Base-by-base conservation (phyloP, 1,140 invertebrate species). In the Odontomachus brunneus region DNA sequence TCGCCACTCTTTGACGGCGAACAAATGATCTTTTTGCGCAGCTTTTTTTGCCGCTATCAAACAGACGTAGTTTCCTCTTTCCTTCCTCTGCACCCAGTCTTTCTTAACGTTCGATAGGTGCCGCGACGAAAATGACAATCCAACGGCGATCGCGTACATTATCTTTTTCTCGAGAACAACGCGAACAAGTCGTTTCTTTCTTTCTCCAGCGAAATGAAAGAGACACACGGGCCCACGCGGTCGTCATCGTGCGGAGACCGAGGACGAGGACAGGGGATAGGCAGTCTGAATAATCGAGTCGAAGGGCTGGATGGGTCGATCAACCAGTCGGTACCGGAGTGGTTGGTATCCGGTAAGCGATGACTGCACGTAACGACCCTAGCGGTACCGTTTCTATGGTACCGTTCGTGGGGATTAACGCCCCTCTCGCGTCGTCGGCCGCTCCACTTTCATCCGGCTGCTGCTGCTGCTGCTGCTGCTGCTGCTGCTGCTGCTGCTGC, bases 321-420 rank as follows among this genome's bases (percentile, higher is more conserved):
- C 33, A 44, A 44, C 75, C 17, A 80, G 63, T 55, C 75, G 75
- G 63, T 69, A 78, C 67, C 67, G 53, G 72, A 87, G 75, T 88
- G 87, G 87, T 82, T 86, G 85, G 69, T 87, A 75, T 59, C 67
- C 59, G 85, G 17, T 33, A 71, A 65, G 83, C 86, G 57, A 48
- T 75, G 53, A 80, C 66, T 71, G 63, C 75, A 82, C 82, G 82
- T 90, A 90, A 92, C 91, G 91, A 92, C 91, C 90, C 88, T 89
- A 89, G 88, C 89, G 92, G 92, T 93, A 93, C 92, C 92, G 92
- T 93, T 93, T 93, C 92, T 93, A 93, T 93, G 92, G 92, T 93
- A 93, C 92, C 92, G 92, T 92, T 92, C 88, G 88, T 90, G 78
- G 84, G 90, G 92, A 92, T 92, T 92, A 93, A 89, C 89, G 89